Evolutionary conservation across 2,888 invertebrate genomes (phyloP), one percentile per base, ranked within the genome.

Genomic region (Caenorhabditis parvicauda): DNA sequence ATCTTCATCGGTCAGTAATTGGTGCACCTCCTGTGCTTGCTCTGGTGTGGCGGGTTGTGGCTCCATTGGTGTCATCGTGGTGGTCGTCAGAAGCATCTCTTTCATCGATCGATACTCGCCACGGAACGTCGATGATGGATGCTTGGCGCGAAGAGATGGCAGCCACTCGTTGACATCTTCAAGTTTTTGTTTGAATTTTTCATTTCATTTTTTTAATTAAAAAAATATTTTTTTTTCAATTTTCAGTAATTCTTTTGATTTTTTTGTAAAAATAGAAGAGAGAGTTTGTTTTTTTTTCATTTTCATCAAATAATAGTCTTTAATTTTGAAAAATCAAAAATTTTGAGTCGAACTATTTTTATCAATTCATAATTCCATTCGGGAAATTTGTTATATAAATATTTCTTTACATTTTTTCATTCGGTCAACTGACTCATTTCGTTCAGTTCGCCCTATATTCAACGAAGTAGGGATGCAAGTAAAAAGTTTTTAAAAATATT

Each of bases 81-180:
- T n/a, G n/a, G n/a, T n/a, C 9, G 28, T 7, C 27, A 27, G 38
- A 2, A 57, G 43, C 5, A 61, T 50, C 19, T 56, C 37, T 14
- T 61, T 53, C 54, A 57, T 56, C 14, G 56, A 61, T n/a, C 53
- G 49, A 35, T 61, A 57, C 29, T 61, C n/a, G n/a, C 61, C 49
- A 61, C 47, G 29, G 46, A 21, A 24, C 43, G 55, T 42, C 62
- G 44, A 35, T 49, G 60, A 46, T 7, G 50, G 28, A n/a, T 60
- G 41, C 35, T 59, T 60, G 9, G 68, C 65, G 19, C 65, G 42
- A n/a, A n/a, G n/a, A 1, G 57, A 47, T n/a, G 54, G 47, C 57
- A 61, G 42, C 50, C 49, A 61, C 39, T 57, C 56, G 21, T 54
- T 54, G 27, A 61, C 50, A 19, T 62, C 58, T 41, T 22, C 43